Evolutionary conservation across 2,113 vertebrate genomes (phyloP), one percentile per base, ranked within the genome.

Genomic region (Pica pica): DNA sequence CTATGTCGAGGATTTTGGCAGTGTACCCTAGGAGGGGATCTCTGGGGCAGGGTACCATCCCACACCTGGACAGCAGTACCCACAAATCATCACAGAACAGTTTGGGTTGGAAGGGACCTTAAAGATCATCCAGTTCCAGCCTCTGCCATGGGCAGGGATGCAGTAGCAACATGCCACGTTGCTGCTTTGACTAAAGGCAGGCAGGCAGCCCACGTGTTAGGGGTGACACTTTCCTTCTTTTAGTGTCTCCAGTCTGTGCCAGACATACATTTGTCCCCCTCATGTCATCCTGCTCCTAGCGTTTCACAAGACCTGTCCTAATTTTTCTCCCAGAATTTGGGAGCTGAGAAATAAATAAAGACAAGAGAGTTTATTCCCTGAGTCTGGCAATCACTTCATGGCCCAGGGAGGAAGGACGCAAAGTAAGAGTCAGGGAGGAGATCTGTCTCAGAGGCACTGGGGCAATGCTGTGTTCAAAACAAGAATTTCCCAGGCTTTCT

Each of bases 161-260:
- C 35, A 74, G 59, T 6, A 74, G n/a, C 50, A 49, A 9, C 3
- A 19, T 41, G 60, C 33, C 37, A 39, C 30, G 4, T 8, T 24
- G 26, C 31, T 47, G 6, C 50, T 79, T 52, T 3, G n/a, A 53
- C 16, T 71, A 14, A 41, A 26, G 6, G 8, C 42, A 41, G 33
- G 9, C 23, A 22, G 56, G 49, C 47, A 50, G 41, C 46, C 23
- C 11, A 7, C 0, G 0, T 9, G 1, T 16, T 37, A 57, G 7
- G 4, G 16, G 33, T 59, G 47, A 63, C 13, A 8, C 50, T 92
- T 39, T 20, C 41, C 67, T 42, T 64, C 61, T 70, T 75, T 64
- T 50, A 33, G 21, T 52, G 13, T 37, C 52, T 75, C 27, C 70
- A 47, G 0, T 21, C 41, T 20, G 30, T n/a, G 46, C 33, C 23